Percentiles rank a stretch among this genome's conserved stretches.
phyloP scores from a whole-genome alignment of 2,888 invertebrate species.

The Agriopis leucophaearia region DNA sequence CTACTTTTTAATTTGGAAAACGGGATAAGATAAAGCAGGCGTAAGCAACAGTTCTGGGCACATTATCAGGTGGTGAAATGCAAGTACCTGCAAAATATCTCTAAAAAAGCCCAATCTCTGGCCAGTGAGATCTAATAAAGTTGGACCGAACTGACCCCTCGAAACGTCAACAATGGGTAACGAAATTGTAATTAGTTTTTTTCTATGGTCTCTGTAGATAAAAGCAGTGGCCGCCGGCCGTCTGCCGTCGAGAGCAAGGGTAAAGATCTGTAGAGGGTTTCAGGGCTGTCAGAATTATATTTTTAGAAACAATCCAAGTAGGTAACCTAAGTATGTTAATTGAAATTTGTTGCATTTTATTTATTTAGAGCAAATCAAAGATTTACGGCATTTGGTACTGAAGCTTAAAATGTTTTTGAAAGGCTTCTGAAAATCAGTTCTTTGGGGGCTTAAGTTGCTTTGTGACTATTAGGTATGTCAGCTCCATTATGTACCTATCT shows the following conservation, averaged over 20 bases:
- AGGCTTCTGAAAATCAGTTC: too few species aligned
- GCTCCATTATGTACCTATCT: too few species aligned
- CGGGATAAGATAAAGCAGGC: too few species aligned
- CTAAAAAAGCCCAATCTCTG: slow-evolving; percentile 2
- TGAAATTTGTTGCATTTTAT: neutral
- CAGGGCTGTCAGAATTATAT: slow-evolving; percentile 62
- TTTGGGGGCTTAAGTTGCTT: too few species aligned
- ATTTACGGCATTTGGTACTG: too few species aligned
- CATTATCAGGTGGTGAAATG: neutral
- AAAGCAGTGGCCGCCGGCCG: slow-evolving; percentile 62
- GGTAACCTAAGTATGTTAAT: too few species aligned
- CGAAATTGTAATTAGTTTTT: slow-evolving; percentile 76
- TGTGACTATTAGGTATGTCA: too few species aligned
- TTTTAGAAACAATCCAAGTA: neutral
- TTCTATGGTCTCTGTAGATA: slow-evolving; percentile 79
- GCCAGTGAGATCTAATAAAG: slow-evolving; percentile 14
- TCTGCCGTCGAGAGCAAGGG: slow-evolving; percentile 51
- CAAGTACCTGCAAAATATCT: slow-evolving; percentile 3
- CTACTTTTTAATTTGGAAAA: too few species aligned
- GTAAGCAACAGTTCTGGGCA: too few species aligned
- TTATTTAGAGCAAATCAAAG: neutral
- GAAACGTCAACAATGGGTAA: slow-evolving; percentile 69
- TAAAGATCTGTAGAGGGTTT: slow-evolving; percentile 53
- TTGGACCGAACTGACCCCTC: slow-evolving; percentile 58
- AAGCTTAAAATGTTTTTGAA: too few species aligned